These are phyloP conservation scores for Drosophila trichaetosa DNA, from an alignment of 2,888 invertebrate genomes.

Conservation along the genomic window DNA sequence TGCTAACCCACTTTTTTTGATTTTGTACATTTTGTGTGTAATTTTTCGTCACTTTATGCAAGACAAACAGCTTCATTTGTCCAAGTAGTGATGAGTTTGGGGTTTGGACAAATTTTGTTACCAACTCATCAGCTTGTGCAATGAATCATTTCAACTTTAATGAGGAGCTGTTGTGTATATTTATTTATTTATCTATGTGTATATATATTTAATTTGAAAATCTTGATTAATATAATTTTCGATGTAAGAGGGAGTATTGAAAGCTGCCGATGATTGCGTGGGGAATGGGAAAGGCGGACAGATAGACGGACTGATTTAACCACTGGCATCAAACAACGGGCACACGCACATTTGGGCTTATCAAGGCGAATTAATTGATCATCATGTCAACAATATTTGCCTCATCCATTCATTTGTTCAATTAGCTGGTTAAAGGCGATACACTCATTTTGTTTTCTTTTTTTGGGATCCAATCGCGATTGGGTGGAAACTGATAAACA, in stretches of 20 bases:
- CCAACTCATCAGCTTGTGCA: slow-evolving; percentile 13
- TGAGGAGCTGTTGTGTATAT: slow-evolving; percentile 8
- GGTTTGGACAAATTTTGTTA: not conserved
- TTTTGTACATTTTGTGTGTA: slow-evolving; percentile 1
- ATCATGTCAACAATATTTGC: slow-evolving; percentile 59
- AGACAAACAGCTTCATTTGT: slow-evolving; percentile 33
- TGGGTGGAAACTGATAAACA: slow-evolving; percentile 59
- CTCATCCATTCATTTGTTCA: slow-evolving; percentile 69
- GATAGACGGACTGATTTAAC: slow-evolving; percentile 2
- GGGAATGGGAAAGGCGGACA: slow-evolving; percentile 27
- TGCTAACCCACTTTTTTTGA: slow-evolving; percentile 17
- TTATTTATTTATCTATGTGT: not conserved
- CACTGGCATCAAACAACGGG: slow-evolving; percentile 14
- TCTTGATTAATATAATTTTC: slow-evolving; percentile 41
- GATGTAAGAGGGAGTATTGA: slow-evolving; percentile 23
- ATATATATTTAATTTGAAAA: slow-evolving; percentile 1
- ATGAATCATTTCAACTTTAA: slow-evolving; percentile 12
- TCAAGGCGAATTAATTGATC: slow-evolving; percentile 40
- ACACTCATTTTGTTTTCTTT: not conserved
- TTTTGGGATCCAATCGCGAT: slow-evolving; percentile 16
- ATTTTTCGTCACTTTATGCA: slow-evolving; percentile 17
- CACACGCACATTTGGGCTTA: slow-evolving; percentile 15
- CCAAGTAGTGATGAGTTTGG: slow-evolving; percentile 13
- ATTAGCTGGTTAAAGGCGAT: slow-evolving; percentile 54
- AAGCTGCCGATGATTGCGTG: slow-evolving; percentile 9